Evolutionary conservation across 2,797 vertebrate species (phyloP).

Genomic region (Allobates femoralis): DNA sequence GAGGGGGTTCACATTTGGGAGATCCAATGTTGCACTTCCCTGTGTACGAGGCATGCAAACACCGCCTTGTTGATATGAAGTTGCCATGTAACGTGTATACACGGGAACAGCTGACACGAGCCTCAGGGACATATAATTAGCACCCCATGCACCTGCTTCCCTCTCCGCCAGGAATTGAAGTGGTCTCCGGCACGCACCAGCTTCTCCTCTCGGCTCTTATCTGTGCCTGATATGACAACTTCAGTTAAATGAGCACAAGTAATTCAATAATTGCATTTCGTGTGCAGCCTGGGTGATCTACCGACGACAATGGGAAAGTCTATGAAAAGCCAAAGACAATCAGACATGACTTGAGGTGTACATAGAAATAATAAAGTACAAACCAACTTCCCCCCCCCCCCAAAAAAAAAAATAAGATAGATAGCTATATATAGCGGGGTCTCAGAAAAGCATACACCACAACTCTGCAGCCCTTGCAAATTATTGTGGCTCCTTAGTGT

Average conservation of each 20-base stretch:
- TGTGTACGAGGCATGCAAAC: conserved; percentile 2
- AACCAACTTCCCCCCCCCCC: too few species aligned
- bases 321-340: neutral
- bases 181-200: conserved; percentile 6
- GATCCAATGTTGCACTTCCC: conserved; percentile 17
- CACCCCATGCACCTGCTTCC: conserved; percentile 51
- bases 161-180: conserved; percentile 15
- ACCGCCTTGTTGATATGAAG: conserved; percentile 40
- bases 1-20: neutral
- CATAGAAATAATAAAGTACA: too few species aligned
- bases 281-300: conserved; percentile 31
- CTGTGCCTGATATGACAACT: neutral
- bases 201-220: conserved; percentile 39
- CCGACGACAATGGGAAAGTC: neutral
- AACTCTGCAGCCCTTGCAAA: too few species aligned
- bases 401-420: too few species aligned
- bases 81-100: conserved; percentile 57
- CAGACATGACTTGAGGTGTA: conserved; percentile 11
- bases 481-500: too few species aligned
- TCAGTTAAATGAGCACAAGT: neutral
- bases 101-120: conserved; percentile 52
- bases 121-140: conserved; percentile 52
- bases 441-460: too few species aligned
- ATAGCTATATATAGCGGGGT: too few species aligned
- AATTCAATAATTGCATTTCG: neutral